These are phyloP conservation scores for Dasypolia templi DNA, from an alignment of 2,888 invertebrate species.

Conservation along the genomic window DNA sequence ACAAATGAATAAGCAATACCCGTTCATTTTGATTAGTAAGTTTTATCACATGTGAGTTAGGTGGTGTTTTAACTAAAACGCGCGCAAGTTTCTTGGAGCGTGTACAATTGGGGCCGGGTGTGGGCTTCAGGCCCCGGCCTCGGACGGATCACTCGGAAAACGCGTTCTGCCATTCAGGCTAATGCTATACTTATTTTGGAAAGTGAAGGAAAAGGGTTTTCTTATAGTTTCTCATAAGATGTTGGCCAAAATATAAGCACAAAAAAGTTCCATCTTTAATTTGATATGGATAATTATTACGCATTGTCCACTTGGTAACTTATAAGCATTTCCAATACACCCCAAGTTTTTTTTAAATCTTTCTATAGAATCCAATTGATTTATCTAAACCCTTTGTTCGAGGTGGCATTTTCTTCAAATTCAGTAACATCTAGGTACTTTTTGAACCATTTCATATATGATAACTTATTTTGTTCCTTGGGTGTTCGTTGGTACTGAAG, in stretches of 20 bases:
- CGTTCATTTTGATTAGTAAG: slow-evolving; percentile 41
- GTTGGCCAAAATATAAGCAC: background rate
- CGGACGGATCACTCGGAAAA: slow-evolving; percentile 58
- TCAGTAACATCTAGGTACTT: background rate
- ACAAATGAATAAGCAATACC: slow-evolving; percentile 37
- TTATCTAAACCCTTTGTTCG: background rate
- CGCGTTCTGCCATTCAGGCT: slow-evolving; percentile 49
- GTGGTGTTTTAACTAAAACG: slow-evolving; percentile 70
- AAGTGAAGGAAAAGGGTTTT: slow-evolving; percentile 31
- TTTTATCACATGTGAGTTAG: slow-evolving; percentile 50
- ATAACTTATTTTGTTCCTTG: background rate
- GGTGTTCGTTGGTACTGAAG: background rate
- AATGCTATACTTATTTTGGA: slow-evolving; percentile 31
- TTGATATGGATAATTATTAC: too few relatives aligned
- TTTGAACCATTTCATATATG: background rate
- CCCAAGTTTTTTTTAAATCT: background rate
- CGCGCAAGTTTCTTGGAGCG: slow-evolving; percentile 75
- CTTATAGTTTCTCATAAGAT: slow-evolving; percentile 3
- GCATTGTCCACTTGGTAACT: background rate
- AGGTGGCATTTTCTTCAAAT: background rate
- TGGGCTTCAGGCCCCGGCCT: slow-evolving; percentile 34
- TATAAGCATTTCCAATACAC: too few relatives aligned
- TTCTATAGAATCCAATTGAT: background rate
- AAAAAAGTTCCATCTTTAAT: background rate
- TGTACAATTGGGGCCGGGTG: slow-evolving; percentile 71